A percentile compares a stretch with the other conserved stretches of the same genome.
These are phyloP conservation scores for Hassar affinis DNA, from an alignment of 2,113 vertebrate genomes.

Conservation along the genomic window DNA sequence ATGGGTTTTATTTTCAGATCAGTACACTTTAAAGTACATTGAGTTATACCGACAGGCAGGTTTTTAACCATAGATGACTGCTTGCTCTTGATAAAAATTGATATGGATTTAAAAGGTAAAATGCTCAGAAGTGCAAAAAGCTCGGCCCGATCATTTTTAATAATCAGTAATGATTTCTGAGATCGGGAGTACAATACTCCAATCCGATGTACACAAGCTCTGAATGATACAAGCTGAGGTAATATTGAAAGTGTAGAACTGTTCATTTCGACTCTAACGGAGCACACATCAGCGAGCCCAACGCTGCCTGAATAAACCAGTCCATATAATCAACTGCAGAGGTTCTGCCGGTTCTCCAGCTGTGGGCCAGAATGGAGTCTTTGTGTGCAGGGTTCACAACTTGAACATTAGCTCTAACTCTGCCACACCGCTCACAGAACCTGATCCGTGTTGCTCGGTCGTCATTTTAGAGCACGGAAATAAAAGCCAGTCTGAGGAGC, in stretches of 20 bases:
- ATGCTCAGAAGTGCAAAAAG: neutral
- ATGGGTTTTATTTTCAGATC: neutral
- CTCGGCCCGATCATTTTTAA: too few species aligned
- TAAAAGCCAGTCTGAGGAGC: neutral
- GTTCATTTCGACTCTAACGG: neutral
- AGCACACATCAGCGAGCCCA: neutral
- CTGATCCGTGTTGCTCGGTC: neutral
- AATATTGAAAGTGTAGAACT: neutral
- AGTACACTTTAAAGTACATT: neutral
- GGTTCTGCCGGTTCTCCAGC: conserved; percentile 18
- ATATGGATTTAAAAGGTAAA: neutral
- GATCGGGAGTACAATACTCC: too few species aligned
- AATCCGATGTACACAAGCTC: too few species aligned
- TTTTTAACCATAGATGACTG: neutral
- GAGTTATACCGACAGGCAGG: neutral
- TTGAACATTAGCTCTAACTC: neutral
- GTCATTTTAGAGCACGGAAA: neutral
- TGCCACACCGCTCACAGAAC: conserved; percentile 8
- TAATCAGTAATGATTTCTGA: too few species aligned
- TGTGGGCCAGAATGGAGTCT: conserved; percentile 36
- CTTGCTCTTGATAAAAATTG: neutral
- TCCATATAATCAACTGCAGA: conserved; percentile 41
- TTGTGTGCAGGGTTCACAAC: conserved; percentile 31
- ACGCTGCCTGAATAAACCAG: conserved; percentile 3
- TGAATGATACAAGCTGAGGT: too few species aligned